Evolutionary conservation across 2,113 vertebrate genomes (phyloP), one percentile per base, ranked within the genome.

Genomic region (Cyanistes caeruleus): DNA sequence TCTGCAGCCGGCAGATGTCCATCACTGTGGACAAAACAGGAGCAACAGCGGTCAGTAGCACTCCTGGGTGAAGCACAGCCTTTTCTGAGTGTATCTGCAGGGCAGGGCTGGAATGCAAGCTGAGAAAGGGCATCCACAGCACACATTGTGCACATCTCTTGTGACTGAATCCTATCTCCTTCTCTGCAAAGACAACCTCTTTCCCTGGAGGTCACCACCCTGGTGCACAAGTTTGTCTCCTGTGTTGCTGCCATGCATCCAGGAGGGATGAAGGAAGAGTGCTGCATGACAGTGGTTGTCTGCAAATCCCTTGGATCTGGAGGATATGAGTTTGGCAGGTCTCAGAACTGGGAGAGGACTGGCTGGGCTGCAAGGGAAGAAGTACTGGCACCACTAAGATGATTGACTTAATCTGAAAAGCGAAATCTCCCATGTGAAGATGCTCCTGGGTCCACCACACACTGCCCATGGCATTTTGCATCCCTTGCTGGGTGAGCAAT

Each of bases 1-100:
- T 99, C 43, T 97, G 97, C 85, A 99, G 94, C 97, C 91, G 73
- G 91, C 99, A 99, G 46, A 98, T 96, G 28, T 99, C 98, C 68
- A 58, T 62, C 15, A 63, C 87, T 96, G 94, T 16, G 18, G 88
- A 68, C 13, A 87, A 95, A 95, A 68, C 48, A 89, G 63, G 43
- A 69, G 69, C 13, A 63, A 16, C 25, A 41, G 35, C 2, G 35
- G 48, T 92, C 68, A 87, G 75, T 0, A 21, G 18, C 53, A 24
- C 17, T 46, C 5, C 51, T 5, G 22, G 37, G 24, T 17, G 75
- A 80, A 86, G 48, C 20, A 7, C 7, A 8, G 51, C n/a, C 44
- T 46, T 41, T 68, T 15, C 75, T 69, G 74, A 6, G 43, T 4
- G 9, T 7, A 2, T 24, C 28, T n/a, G 48, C 33, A 15, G 9